Percentiles rank a stretch among this genome's conserved stretches.
These are phyloP conservation scores for Trichogramma pretiosum DNA, from an alignment of 1,140 invertebrate genomes.

Conservation along the genomic window DNA sequence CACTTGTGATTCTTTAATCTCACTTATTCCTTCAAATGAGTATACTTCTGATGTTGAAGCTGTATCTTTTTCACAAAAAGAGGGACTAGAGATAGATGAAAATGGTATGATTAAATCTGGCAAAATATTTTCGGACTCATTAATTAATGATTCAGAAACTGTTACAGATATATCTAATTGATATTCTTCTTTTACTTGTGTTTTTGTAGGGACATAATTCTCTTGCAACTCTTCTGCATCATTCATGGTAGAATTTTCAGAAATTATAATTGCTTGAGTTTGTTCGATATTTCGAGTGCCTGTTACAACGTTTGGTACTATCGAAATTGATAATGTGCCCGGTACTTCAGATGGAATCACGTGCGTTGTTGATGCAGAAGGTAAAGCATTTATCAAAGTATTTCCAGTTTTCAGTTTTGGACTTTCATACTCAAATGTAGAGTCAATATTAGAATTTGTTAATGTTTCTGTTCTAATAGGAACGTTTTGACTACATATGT, in stretches of 20 bases:
- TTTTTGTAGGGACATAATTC: conserved; percentile 11
- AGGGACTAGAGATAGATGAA: too few species aligned
- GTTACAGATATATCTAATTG: conserved; percentile 17
- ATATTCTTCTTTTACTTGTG: conserved; percentile 10
- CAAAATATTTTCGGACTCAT: conserved; percentile 23
- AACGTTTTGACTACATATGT: conserved; percentile 25
- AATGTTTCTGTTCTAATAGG: conserved; percentile 26
- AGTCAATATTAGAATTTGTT: conserved; percentile 20
- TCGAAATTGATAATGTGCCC: neutral
- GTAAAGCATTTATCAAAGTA: conserved; percentile 7
- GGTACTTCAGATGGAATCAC: neutral
- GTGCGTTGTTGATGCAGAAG: conserved; percentile 7
- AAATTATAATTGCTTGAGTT: conserved; percentile 20
- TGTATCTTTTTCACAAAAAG: conserved; percentile 20
- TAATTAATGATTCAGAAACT: conserved; percentile 21
- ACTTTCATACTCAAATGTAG: conserved; percentile 16
- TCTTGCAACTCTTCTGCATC: conserved; percentile 22
- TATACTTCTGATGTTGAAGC: conserved; percentile 21
- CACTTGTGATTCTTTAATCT: conserved; percentile 2
- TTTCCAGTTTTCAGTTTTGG: conserved; percentile 12
- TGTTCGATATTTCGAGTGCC: neutral
- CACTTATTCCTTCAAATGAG: conserved; percentile 6
- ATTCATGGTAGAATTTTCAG: conserved; percentile 23
- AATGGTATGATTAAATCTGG: conserved; percentile 8
- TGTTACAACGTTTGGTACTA: neutral